phyloP scores from a whole-genome alignment of 2,113 vertebrate genomes.

The Barnardius zonarius region DNA sequence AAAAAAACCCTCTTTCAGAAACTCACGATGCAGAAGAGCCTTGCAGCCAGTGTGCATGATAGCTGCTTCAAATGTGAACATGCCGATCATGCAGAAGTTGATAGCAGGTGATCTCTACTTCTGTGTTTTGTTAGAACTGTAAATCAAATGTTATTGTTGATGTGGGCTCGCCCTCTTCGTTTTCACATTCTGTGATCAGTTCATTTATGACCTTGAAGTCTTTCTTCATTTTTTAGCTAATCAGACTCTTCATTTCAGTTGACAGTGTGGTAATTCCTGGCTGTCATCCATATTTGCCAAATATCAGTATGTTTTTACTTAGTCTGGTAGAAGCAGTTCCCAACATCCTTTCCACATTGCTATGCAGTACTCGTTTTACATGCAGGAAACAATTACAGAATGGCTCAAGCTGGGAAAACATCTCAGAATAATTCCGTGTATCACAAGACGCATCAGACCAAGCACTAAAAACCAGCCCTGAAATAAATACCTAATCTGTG shows the following conservation, averaged over 20 bases:
- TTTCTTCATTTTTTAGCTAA: neutral
- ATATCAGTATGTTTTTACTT: neutral
- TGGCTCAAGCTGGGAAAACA: neutral
- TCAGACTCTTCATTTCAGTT: neutral
- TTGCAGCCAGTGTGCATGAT: neutral
- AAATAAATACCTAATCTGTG: neutral
- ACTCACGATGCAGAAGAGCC: neutral
- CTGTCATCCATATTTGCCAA: neutral
- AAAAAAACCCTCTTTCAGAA: neutral
- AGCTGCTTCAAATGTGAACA: neutral
- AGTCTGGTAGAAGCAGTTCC: neutral
- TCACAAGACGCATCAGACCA: neutral
- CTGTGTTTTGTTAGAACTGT: neutral
- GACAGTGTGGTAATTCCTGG: neutral
- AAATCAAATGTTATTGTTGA: neutral
- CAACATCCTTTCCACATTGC: neutral
- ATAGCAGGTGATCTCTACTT: neutral
- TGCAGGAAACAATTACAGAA: neutral
- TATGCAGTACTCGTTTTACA: neutral
- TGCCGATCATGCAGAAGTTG: neutral
- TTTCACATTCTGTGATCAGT: neutral
- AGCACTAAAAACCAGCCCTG: neutral
- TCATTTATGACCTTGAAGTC: slow-evolving; percentile 4
- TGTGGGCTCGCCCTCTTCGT: neutral
- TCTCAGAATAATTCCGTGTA: neutral